phyloP scores from a whole-genome alignment of 35 echinoderm and acorn worm species.

The Stichopus chloronotus region DNA sequence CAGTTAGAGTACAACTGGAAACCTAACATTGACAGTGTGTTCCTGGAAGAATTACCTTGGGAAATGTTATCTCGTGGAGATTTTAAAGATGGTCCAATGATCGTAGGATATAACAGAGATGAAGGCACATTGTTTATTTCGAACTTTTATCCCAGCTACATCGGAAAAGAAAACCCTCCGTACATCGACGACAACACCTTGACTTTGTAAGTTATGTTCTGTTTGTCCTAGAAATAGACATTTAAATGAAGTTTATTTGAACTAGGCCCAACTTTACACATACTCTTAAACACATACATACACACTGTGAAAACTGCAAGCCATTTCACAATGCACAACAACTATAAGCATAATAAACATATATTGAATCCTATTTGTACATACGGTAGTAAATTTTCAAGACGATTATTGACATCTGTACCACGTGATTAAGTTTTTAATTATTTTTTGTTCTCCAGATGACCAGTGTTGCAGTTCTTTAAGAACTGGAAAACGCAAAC shows the following conservation, averaged over 20 bases:
- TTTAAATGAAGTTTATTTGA: no score
- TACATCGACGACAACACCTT: neutral
- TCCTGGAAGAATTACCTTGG: neutral
- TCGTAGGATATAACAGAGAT: neutral
- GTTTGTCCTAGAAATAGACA: no score
- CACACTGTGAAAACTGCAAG: no score
- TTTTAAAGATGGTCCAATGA: neutral
- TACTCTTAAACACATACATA: no score
- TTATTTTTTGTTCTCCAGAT: neutral
- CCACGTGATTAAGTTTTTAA: no score
- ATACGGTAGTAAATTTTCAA: no score
- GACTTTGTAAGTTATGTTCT: neutral
- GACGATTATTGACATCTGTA: no score
- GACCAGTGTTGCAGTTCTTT: neutral
- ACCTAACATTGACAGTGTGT: neutral
- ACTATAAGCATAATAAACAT: no score
- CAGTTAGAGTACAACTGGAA: neutral
- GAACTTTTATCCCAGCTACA: neutral
- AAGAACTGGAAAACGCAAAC: neutral
- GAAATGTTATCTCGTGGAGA: neutral
- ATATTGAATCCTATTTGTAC: no score
- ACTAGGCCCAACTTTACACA: no score
- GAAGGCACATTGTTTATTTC: neutral
- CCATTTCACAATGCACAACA: no score
- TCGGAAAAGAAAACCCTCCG: neutral